Evolutionary conservation across 2,888 invertebrate species (phyloP).

Genomic region (Drosophila rellima): DNA sequence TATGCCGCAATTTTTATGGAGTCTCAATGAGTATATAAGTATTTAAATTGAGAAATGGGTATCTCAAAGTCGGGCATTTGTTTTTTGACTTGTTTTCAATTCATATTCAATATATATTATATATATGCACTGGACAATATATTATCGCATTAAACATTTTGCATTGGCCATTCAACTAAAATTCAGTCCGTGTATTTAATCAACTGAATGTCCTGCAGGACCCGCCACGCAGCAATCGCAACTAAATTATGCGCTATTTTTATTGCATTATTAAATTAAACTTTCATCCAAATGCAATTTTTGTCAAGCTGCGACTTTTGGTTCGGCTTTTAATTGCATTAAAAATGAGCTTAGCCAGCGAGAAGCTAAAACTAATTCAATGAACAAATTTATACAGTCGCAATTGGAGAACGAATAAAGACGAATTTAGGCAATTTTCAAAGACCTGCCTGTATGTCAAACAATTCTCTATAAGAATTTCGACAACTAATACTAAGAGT

Average conservation of each 20-base stretch:
- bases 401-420: conserved; percentile 23
- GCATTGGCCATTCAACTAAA: conserved; percentile 34
- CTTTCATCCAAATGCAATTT: conserved; percentile 37
- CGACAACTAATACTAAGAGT: too few species aligned
- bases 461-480: too few species aligned
- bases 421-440: conserved; percentile 15
- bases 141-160: conserved; percentile 51
- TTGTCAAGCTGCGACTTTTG: conserved; percentile 7
- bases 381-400: neutral
- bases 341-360: conserved; percentile 50
- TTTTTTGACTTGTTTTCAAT: conserved; percentile 16
- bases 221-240: conserved; percentile 19
- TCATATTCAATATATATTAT: conserved; percentile 29
- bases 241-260: conserved; percentile 43
- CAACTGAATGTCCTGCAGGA: conserved; percentile 28
- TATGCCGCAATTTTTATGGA: neutral
- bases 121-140: conserved; percentile 2
- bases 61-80: neutral
- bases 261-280: conserved; percentile 48
- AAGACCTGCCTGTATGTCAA: neutral
- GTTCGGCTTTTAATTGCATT: conserved; percentile 64
- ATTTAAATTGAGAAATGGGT: neutral
- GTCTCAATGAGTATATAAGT: too few species aligned
- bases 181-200: conserved; percentile 36
- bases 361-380: conserved; percentile 12